Conservation (phyloP, 2,888 invertebrate genomes). For the Antitype chi region DNA sequence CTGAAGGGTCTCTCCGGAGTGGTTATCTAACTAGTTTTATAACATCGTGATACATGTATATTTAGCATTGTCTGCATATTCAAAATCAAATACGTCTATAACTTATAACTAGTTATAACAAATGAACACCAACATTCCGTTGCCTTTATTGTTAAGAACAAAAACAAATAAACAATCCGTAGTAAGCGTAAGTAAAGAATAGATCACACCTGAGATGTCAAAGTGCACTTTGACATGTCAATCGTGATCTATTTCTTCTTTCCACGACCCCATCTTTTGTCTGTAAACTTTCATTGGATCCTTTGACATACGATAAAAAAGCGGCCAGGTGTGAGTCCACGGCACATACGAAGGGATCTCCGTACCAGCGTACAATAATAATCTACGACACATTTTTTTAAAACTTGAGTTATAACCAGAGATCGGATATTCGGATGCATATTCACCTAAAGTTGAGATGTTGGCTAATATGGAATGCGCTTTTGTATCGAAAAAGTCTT, state of each 20-base stretch:
- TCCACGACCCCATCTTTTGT: neutral
- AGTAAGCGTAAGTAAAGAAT: no score
- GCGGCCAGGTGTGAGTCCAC: neutral
- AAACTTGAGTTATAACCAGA: neutral
- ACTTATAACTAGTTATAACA: neutral
- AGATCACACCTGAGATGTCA: no score
- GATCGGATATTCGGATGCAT: no score
- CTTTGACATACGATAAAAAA: constrained; percentile 29
- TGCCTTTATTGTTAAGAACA: neutral
- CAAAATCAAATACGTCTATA: neutral
- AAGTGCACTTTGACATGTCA: neutral
- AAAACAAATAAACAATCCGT: neutral
- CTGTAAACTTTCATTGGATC: constrained; percentile 17
- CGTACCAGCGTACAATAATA: neutral
- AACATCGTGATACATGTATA: no score
- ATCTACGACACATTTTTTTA: neutral
- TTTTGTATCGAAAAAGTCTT: no score
- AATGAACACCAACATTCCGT: neutral
- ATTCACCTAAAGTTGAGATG: no score
- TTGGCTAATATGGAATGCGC: no score
- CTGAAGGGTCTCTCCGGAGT: neutral
- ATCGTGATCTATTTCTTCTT: neutral
- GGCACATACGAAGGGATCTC: neutral
- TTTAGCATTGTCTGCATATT: neutral
- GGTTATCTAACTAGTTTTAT: neutral